These are phyloP conservation scores for Coilia nasus DNA, from an alignment of 2,797 vertebrate species.

Conservation along the genomic window DNA sequence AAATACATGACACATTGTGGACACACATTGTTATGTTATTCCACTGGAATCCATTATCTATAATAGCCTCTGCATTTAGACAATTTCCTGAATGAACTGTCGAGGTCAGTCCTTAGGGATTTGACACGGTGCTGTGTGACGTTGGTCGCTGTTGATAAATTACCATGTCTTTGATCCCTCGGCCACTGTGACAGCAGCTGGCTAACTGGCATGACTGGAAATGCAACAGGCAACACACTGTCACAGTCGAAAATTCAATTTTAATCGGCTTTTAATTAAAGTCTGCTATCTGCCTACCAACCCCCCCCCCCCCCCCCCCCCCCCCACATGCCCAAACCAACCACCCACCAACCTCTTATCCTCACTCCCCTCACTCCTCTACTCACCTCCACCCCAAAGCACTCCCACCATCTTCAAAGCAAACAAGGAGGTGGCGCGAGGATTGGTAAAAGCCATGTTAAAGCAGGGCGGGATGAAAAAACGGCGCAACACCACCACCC, in stretches of 20 bases:
- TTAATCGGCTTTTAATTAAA: constrained; percentile 57
- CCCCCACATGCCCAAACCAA: not conserved
- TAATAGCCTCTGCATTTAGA: constrained; percentile 41
- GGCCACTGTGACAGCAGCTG: constrained; percentile 50
- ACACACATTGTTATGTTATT: constrained; percentile 38
- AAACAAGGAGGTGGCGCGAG: not conserved
- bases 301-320: not conserved
- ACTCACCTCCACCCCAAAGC: not conserved
- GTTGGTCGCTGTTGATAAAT: constrained; percentile 48
- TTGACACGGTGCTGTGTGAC: constrained; percentile 31
- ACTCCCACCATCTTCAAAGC: not conserved
- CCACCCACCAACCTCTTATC: not conserved
- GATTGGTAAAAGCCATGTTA: constrained; percentile 48
- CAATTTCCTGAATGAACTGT: constrained; percentile 27
- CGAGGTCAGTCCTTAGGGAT: constrained; percentile 8
- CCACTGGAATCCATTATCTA: constrained; percentile 49
- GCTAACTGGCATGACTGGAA: constrained; percentile 57
- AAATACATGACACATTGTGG: constrained; percentile 44
- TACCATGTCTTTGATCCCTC: constrained; percentile 48
- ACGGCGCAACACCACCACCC: not conserved
- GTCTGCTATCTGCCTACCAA: constrained; percentile 20
- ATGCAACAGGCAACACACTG: constrained; percentile 48
- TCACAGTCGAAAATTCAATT: constrained; percentile 41
- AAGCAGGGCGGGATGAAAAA: constrained; percentile 29
- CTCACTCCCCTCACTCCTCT: not conserved